A percentile compares a stretch with the other conserved stretches of the same genome.
phyloP scores from a whole-genome alignment of 2,113 vertebrate species.

The Mesitornis unicolor region DNA sequence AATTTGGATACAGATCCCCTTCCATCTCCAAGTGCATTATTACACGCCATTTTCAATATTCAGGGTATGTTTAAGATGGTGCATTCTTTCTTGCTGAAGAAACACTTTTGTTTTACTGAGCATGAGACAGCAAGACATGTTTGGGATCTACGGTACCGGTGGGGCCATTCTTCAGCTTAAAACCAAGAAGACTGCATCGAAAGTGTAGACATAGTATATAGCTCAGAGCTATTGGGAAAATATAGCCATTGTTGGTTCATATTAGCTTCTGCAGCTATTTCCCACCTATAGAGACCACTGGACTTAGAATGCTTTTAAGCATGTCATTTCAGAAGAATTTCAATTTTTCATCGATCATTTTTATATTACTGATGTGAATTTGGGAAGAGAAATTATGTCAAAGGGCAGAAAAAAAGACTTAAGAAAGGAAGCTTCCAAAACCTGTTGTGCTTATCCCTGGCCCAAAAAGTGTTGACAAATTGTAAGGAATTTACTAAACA shows the following conservation, averaged over 20 bases:
- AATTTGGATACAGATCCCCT: background rate
- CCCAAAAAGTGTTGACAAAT: background rate
- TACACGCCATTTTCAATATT: background rate
- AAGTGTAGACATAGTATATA: background rate
- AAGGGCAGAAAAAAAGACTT: background rate
- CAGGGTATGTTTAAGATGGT: background rate
- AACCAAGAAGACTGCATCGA: background rate
- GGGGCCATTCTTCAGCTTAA: background rate
- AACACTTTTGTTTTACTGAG: background rate
- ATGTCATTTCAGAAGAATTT: background rate
- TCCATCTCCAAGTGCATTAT: background rate
- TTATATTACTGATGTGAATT: background rate
- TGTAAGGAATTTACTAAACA: background rate
- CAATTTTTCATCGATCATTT: background rate
- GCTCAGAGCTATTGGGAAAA: background rate
- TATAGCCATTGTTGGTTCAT: background rate
- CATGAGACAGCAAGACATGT: background rate
- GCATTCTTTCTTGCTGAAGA: background rate
- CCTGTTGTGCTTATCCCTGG: background rate
- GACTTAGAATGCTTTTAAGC: background rate
- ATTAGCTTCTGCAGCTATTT: conserved; percentile 8
- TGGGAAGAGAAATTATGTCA: background rate
- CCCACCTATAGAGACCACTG: background rate
- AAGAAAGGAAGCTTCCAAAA: background rate
- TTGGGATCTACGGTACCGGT: background rate